Conservation (phyloP, 2,888 invertebrate genomes). For the Elmis aenea region DNA sequence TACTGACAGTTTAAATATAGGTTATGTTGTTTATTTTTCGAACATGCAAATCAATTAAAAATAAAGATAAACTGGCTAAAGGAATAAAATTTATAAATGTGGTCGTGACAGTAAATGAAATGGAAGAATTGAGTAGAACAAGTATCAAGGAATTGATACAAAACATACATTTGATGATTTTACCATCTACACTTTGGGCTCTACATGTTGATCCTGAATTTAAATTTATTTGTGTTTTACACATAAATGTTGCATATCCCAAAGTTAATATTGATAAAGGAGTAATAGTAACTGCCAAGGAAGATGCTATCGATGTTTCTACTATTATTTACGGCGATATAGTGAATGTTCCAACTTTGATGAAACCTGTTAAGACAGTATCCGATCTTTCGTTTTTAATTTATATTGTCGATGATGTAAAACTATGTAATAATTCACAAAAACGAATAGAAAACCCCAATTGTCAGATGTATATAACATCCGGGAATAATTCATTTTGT, state of each 20-base stretch:
- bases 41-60: too few species aligned
- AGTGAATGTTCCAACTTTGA: conserved; percentile 24
- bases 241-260: conserved; percentile 17
- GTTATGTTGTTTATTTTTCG: too few species aligned
- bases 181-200: conserved; percentile 33
- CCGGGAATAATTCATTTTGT: conserved; percentile 12
- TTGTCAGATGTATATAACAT: conserved; percentile 13
- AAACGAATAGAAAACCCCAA: conserved; percentile 5
- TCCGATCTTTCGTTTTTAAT: conserved; percentile 26
- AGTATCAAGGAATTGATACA: too few species aligned
- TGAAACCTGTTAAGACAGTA: conserved; percentile 22
- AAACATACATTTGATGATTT: conserved; percentile 24
- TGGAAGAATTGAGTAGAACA: too few species aligned
- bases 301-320: conserved; percentile 18
- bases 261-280: conserved; percentile 29
- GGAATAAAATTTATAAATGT: too few species aligned
- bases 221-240: conserved; percentile 28
- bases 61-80: too few species aligned
- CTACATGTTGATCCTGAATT: conserved; percentile 29
- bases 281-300: conserved; percentile 23
- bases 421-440: conserved; percentile 20
- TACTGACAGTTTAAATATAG: too few species aligned
- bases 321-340: conserved; percentile 27
- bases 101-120: too few species aligned
- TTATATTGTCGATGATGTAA: conserved; percentile 21